Percentiles rank a stretch among this genome's conserved stretches.
Evolutionary conservation across 2,888 invertebrate genomes (phyloP).

Genomic region (Phlogophora meticulosa): DNA sequence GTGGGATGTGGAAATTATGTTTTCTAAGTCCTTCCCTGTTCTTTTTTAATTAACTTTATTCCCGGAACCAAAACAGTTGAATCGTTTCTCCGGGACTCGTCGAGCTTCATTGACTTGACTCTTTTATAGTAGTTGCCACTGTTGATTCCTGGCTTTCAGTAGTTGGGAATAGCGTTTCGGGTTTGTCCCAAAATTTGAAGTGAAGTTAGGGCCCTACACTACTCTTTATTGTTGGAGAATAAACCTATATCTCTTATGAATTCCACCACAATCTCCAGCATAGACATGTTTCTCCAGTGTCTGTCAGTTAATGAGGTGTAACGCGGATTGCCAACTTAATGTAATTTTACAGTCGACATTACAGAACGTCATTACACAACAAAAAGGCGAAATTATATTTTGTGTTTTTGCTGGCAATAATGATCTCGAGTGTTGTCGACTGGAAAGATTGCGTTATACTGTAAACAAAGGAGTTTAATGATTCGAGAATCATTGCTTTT

Average conservation of each 20-base stretch:
- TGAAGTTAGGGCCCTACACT: neutral
- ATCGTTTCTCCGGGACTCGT: too few relatives aligned
- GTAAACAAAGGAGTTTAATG: conserved; percentile 30
- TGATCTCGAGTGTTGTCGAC: conserved; percentile 32
- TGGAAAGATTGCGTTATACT: conserved; percentile 36
- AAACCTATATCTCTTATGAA: conserved; percentile 12
- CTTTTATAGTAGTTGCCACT: too few relatives aligned
- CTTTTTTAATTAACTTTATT: too few relatives aligned
- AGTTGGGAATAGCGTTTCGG: too few relatives aligned
- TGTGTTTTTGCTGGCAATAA: conserved; percentile 37
- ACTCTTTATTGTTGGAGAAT: too few relatives aligned
- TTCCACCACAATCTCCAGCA: conserved; percentile 46
- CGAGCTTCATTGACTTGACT: too few relatives aligned
- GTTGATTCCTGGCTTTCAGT: too few relatives aligned
- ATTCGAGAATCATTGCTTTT: conserved; percentile 16
- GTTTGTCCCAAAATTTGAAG: too few relatives aligned
- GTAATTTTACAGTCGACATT: conserved; percentile 63
- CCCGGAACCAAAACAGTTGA: too few relatives aligned
- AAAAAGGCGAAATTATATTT: conserved; percentile 41
- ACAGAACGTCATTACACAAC: conserved; percentile 54
- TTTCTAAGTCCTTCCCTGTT: too few relatives aligned
- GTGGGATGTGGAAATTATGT: too few relatives aligned
- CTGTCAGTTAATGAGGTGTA: conserved; percentile 79
- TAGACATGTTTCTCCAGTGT: conserved; percentile 74
- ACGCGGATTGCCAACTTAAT: conserved; percentile 73